Evolutionary conservation across 2,113 vertebrate species (phyloP).

Genomic region (Sebastes fasciatus): DNA sequence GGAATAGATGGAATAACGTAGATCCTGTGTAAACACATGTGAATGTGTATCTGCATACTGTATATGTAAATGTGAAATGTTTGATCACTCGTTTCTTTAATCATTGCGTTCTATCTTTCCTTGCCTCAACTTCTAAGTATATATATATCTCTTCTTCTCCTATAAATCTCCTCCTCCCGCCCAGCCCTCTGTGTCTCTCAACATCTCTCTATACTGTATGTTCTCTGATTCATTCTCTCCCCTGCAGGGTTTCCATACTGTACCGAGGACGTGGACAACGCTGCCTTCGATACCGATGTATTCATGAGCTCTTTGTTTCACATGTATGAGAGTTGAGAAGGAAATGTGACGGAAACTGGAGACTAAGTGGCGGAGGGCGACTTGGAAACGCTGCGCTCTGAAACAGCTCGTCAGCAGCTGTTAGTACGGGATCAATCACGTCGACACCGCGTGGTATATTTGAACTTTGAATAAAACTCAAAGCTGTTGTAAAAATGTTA

Average conservation of each 20-base stretch:
- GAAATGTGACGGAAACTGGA: conserved; percentile 11
- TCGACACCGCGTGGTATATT: not conserved
- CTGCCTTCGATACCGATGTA: conserved; percentile 41
- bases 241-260: conserved; percentile 23
- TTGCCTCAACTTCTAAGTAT: accelerated
- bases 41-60: not conserved
- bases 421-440: conserved; percentile 7
- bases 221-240: conserved; percentile 29
- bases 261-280: conserved; percentile 1
- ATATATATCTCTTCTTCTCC: not conserved
- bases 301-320: conserved; percentile 33
- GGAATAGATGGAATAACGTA: not conserved
- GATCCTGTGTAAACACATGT: not conserved
- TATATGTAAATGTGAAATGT: not conserved
- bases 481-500: not conserved
- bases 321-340: conserved; percentile 23
- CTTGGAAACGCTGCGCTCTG: conserved; percentile 14
- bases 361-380: not conserved
- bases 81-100: not conserved
- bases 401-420: conserved; percentile 4
- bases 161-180: not conserved
- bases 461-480: conserved; percentile 2
- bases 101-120: not conserved
- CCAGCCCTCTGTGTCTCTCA: not conserved
- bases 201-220: conserved; percentile 23